These are phyloP conservation scores for Lagopus leucura DNA, from an alignment of 2,113 vertebrate species.

Conservation along the genomic window DNA sequence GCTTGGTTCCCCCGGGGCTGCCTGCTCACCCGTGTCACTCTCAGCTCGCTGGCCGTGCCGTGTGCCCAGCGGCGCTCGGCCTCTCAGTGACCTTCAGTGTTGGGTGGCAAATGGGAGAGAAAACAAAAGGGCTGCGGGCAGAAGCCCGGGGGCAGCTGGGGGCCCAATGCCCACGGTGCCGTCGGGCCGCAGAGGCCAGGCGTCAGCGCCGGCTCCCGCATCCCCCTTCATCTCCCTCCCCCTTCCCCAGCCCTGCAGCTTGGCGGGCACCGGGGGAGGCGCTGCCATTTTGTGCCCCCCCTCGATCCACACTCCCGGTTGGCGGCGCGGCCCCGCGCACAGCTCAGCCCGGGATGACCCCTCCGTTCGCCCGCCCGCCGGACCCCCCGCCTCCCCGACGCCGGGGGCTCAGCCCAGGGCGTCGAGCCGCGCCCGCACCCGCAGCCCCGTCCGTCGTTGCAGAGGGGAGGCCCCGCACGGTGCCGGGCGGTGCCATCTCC, in stretches of 20 bases:
- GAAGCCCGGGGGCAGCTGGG: background rate
- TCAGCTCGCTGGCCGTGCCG: no score
- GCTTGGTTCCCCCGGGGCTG: no score
- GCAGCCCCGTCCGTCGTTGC: no score
- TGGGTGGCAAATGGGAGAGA: conserved; percentile 47
- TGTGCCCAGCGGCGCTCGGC: no score
- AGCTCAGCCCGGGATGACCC: background rate
- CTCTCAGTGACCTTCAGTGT: conserved; percentile 77
- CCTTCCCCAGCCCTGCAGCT: background rate
- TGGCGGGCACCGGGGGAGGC: background rate
- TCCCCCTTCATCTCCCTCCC: no score
- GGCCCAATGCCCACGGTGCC: background rate
- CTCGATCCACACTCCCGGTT: background rate
- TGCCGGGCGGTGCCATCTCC: no score
- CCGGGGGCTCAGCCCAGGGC: background rate
- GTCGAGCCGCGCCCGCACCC: no score
- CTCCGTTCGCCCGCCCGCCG: background rate
- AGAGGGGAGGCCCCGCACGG: no score
- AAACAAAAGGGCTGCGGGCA: conserved; percentile 55
- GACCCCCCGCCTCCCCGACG: no score
- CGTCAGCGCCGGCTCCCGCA: background rate
- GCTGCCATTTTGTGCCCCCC: background rate
- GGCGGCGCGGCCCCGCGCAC: background rate
- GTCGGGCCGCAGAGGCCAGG: rapidly evolving
- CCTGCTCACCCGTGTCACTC: no score